Conservation (phyloP, 2,113 vertebrate species). For the human (Homo sapiens) region GRCh38 chr1:72054501-72055000, state of each 20-base stretch:
- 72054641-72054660: not conserved
- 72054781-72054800: not conserved
- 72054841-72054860: not conserved
- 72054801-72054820: not conserved
- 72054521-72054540: not conserved
- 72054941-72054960: conserved; percentile 27
- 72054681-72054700: not conserved
- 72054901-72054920: conserved; percentile 45
- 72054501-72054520: not conserved
- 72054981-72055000: conserved; percentile 46
- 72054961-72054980: conserved; percentile 1
- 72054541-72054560: not conserved
- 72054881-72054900: conserved; percentile 25
- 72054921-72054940: conserved; percentile 44
- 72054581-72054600: not conserved
- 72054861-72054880: conserved; percentile 17
- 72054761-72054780: not conserved
- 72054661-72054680: not conserved
- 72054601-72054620: not conserved
- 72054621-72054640: not conserved
- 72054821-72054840: not conserved
- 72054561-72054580: not conserved
- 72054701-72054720: not conserved
- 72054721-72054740: not conserved
- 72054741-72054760: not conserved